Conservation (phyloP, 1,140 invertebrate genomes). For the Hyles vespertilio region DNA sequence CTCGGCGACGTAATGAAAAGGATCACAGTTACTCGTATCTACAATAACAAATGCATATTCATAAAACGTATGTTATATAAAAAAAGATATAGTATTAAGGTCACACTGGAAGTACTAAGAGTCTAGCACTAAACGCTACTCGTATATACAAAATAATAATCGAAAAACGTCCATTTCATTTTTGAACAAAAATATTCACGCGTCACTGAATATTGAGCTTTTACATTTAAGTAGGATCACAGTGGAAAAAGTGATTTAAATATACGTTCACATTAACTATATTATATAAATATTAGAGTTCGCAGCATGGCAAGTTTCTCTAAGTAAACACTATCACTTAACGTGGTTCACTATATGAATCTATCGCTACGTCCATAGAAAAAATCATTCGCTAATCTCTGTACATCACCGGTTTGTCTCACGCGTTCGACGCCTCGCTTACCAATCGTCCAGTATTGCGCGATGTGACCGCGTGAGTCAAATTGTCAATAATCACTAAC, state of each 20-base stretch:
- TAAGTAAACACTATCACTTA: constrained; percentile 63
- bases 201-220: constrained; percentile 64
- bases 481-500: constrained; percentile 4
- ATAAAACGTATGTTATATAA: too few species aligned
- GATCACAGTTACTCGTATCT: constrained; percentile 8
- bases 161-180: constrained; percentile 7
- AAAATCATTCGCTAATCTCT: constrained; percentile 61
- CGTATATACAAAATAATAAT: constrained; percentile 57
- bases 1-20: neutral
- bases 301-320: constrained; percentile 67
- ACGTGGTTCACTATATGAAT: constrained; percentile 48
- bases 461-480: neutral
- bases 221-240: constrained; percentile 73
- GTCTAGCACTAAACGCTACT: constrained; percentile 61
- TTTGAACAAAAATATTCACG: constrained; percentile 42
- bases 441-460: neutral
- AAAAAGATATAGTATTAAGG: constrained; percentile 54
- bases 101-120: constrained; percentile 64
- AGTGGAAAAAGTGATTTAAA: constrained; percentile 74
- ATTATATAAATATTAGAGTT: constrained; percentile 61
- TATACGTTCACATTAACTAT: constrained; percentile 61
- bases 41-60: constrained; percentile 1
- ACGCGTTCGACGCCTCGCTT: neutral
- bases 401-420: constrained; percentile 34
- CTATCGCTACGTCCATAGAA: constrained; percentile 66